Percentiles rank a stretch among this genome's conserved stretches.
These are phyloP conservation scores for Nomada ferruginata DNA, from an alignment of 2,888 invertebrate genomes.

Conservation along the genomic window DNA sequence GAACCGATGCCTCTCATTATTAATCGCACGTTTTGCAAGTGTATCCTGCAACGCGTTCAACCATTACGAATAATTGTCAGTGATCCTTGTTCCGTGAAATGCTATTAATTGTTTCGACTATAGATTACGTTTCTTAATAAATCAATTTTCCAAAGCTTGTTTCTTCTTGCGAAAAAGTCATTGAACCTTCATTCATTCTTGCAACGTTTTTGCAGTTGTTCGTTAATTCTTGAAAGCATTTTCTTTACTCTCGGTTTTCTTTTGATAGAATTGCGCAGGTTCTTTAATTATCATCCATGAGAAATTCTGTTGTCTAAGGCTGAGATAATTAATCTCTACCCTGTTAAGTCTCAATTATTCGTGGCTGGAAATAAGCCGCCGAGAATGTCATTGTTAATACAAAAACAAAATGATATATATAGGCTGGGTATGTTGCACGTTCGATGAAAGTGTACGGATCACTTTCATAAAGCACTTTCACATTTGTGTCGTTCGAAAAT, in stretches of 20 bases:
- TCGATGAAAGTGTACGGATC: conserved; percentile 58
- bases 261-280: no score
- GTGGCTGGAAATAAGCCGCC: conserved; percentile 10
- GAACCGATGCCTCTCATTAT: conserved; percentile 32
- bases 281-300: neutral
- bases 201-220: no score
- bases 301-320: neutral
- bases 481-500: conserved; percentile 40
- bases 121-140: conserved; percentile 1
- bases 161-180: no score
- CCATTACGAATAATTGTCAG: conserved; percentile 15
- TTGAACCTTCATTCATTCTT: no score
- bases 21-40: conserved; percentile 40
- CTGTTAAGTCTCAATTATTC: neutral
- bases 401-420: neutral
- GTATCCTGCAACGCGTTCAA: conserved; percentile 8
- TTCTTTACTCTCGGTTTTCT: no score
- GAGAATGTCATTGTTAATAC: conserved; percentile 1
- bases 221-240: no score
- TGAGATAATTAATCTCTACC: neutral
- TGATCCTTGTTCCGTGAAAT: neutral
- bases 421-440: conserved; percentile 26
- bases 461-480: conserved; percentile 62
- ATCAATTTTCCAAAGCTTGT: neutral
- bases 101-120: neutral